phyloP scores from a whole-genome alignment of 2,797 vertebrate species.

The Chrosomus eos region DNA sequence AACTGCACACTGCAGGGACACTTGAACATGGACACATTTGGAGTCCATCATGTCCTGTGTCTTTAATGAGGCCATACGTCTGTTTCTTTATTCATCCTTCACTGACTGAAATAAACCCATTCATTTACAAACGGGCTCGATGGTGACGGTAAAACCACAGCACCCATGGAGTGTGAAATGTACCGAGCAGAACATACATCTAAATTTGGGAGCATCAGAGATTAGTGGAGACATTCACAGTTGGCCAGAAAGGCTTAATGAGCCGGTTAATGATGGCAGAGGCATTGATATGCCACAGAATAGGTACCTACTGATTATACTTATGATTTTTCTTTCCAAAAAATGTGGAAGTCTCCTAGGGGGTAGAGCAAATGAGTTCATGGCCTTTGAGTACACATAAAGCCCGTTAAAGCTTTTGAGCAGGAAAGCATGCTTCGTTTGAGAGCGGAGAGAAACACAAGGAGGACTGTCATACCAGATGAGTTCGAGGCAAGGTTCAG shows the following conservation, averaged over 20 bases:
- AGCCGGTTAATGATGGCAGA: conserved; percentile 62
- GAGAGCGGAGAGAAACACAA: conserved; percentile 14
- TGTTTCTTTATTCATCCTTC: conserved; percentile 40
- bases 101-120: conserved; percentile 31
- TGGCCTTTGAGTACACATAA: conserved; percentile 50
- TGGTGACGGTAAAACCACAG: conserved; percentile 45
- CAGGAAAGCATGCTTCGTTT: conserved; percentile 36
- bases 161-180: conserved; percentile 54
- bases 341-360: conserved; percentile 38
- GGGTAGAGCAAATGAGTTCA: conserved; percentile 41
- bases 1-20: not conserved
- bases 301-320: conserved; percentile 64
- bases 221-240: conserved; percentile 58
- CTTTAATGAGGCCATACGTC: conserved; percentile 10
- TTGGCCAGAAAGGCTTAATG: conserved; percentile 57
- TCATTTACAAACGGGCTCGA: conserved; percentile 36
- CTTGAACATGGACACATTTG: not conserved
- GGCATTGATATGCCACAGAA: conserved; percentile 57
- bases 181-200: conserved; percentile 57
- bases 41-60: conserved; percentile 55
- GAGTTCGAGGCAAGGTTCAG: not conserved
- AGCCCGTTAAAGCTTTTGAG: conserved; percentile 46
- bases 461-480: conserved; percentile 15
- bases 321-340: conserved; percentile 54
- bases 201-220: conserved; percentile 60